phyloP scores from a whole-genome alignment of 2,888 invertebrate species.

The Isotomurus palustris region DNA sequence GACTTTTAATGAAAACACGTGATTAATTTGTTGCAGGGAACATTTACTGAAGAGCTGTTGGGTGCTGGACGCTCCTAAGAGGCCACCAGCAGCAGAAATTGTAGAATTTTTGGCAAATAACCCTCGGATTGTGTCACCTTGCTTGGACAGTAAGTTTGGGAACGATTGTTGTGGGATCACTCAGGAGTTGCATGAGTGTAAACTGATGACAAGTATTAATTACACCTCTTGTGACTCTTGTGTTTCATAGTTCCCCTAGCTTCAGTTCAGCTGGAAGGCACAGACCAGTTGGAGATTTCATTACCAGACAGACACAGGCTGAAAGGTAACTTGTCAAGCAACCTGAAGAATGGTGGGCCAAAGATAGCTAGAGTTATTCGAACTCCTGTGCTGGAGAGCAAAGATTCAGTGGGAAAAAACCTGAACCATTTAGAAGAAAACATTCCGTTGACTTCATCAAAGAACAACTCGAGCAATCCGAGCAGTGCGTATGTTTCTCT shows the following conservation, averaged over 20 bases:
- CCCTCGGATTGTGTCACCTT: slow-evolving; percentile 70
- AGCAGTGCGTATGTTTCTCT: slow-evolving; percentile 27
- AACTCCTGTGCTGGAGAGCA: slow-evolving; percentile 3
- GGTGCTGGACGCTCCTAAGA: slow-evolving; percentile 63
- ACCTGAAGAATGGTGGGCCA: slow-evolving; percentile 25
- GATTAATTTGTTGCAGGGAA: slow-evolving; percentile 62
- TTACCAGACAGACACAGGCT: slow-evolving; percentile 53
- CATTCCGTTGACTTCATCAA: slow-evolving; percentile 37
- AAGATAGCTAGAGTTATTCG: slow-evolving; percentile 16
- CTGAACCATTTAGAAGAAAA: slow-evolving; percentile 30
- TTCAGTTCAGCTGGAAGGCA: slow-evolving; percentile 68
- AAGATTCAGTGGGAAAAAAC: slow-evolving; percentile 24
- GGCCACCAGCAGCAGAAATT: slow-evolving; percentile 73
- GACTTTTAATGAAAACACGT: not conserved
- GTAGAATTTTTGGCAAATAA: slow-evolving; percentile 74
- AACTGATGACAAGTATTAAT: too few relatives aligned
- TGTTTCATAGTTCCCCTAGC: slow-evolving; percentile 58
- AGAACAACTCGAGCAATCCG: slow-evolving; percentile 9
- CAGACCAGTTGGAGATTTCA: slow-evolving; percentile 57
- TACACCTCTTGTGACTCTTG: too few relatives aligned
- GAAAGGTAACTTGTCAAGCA: slow-evolving; percentile 48
- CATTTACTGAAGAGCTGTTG: slow-evolving; percentile 74
- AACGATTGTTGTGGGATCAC: not conserved
- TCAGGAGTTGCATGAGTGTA: too few relatives aligned
- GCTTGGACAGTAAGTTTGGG: slow-evolving; percentile 60